Evolutionary conservation across 2,797 vertebrate genomes (phyloP).

Genomic region (Pseudochaenichthys georgianus): DNA sequence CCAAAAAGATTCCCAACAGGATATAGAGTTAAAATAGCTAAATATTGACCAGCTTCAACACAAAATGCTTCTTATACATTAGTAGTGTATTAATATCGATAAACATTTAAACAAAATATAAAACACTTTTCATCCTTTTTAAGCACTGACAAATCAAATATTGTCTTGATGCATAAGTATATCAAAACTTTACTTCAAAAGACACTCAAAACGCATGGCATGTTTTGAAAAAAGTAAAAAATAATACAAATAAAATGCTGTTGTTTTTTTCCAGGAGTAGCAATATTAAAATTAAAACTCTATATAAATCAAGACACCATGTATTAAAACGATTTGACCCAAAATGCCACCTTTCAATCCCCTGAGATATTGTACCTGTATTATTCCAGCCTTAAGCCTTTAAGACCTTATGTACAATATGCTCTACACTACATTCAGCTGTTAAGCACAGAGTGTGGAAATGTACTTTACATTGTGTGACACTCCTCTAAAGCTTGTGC

Average conservation of each 20-base stretch:
- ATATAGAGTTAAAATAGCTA: neutral
- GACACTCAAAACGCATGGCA: neutral
- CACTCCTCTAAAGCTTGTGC: conserved; percentile 74
- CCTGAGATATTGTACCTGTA: conserved; percentile 65
- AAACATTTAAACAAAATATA: neutral
- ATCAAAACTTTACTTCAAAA: conserved; percentile 2
- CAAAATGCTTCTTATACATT: neutral
- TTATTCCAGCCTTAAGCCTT: conserved; percentile 73
- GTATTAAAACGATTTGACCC: conserved; percentile 57
- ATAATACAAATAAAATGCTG: conserved; percentile 4
- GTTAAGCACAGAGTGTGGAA: conserved; percentile 75
- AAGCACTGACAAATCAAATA: neutral
- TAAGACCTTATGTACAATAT: conserved; percentile 73
- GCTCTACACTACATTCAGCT: conserved; percentile 73
- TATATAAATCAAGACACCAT: conserved; percentile 39
- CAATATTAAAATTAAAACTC: conserved; percentile 8
- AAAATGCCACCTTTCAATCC: conserved; percentile 51
- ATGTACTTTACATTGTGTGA: conserved; percentile 80
- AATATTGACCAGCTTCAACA: neutral
- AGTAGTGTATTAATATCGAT: neutral
- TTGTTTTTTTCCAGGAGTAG: conserved; percentile 3
- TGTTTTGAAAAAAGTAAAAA: conserved; percentile 28
- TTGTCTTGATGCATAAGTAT: neutral
- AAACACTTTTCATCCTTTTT: neutral
- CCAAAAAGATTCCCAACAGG: neutral